Evolutionary conservation across 2,888 invertebrate species (phyloP), one percentile per base, ranked within the genome.

Genomic region (Caprella mutica): DNA sequence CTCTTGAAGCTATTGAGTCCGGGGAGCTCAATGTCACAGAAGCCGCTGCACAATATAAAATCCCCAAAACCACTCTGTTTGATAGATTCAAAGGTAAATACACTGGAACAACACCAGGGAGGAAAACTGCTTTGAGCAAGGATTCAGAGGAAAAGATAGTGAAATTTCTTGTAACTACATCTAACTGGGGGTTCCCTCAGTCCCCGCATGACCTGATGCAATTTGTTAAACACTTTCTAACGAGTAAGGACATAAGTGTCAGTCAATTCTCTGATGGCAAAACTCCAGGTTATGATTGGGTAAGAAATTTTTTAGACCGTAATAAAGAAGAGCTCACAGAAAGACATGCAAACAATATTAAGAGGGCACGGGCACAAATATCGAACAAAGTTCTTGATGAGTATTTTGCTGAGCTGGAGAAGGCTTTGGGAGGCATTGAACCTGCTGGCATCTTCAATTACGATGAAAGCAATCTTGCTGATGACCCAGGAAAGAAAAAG

Each of bases 401-500:
- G 21, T 51, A 51, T 33, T 21, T 29, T 30, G 33, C 5, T 5
- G 30, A 30, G 12, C 17, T 51, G 19, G n/a, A 9, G 19, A 29
- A 51, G 30, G 12, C 26, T 8, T 21, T 51, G 12, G 21, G n/a
- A 17, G 33, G 33, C 29, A 29, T 51, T 5, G 29, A 26, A 51
- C 33, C 33, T 5, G 19, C 29, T 12, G 14, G 19, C 33, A 51
- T 51, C 8, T 35, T 51, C 21, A 51, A 51, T 30, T 51, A 51
- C 30, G 51, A 51, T 33, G 51, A 51, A 33, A 51, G 30, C 8
- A 51, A 51, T 19, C 14, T 30, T 9, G 33, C 29, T 8, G 51
- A 51, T 19, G 30, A 26, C 12, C 9, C 27, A 5, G 6, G 19
- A 12, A n/a, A 12, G 6, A 21, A 33, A 6, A 51, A 51, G 17